Percentiles rank a stretch among this genome's conserved stretches.
These are phyloP conservation scores for Marmota flaviventris DNA, from an alignment of 2,113 vertebrate genomes.

Conservation along the genomic window DNA sequence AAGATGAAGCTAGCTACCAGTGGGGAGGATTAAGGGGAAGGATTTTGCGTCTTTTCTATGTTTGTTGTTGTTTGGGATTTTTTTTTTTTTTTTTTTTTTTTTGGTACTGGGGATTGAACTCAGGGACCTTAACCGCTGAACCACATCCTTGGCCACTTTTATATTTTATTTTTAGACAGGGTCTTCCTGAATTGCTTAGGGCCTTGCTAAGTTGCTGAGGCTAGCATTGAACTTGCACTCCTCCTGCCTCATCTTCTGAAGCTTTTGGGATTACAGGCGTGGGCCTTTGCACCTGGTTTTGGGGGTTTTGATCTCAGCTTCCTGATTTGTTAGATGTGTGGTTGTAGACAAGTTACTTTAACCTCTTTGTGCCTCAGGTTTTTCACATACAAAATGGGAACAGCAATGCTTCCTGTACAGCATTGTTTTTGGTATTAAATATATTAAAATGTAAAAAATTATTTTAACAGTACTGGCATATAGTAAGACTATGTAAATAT, in stretches of 20 bases:
- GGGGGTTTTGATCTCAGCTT: neutral
- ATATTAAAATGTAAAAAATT: conserved; percentile 28
- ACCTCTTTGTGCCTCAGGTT: neutral
- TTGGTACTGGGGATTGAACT: too few species aligned
- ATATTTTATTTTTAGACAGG: too few species aligned
- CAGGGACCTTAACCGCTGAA: too few species aligned
- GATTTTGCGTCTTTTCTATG: neutral
- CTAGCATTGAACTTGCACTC: too few species aligned
- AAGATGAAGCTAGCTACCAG: neutral
- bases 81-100: too few species aligned
- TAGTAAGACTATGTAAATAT: neutral
- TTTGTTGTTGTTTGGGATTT: too few species aligned
- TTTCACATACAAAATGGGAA: neutral
- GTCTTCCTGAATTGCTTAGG: too few species aligned
- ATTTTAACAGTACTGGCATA: neutral
- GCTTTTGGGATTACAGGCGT: too few species aligned
- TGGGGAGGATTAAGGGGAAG: neutral
- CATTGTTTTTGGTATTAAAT: neutral
- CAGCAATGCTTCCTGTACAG: neutral
- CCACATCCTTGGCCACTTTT: too few species aligned
- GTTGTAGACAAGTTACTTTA: neutral
- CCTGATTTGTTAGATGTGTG: neutral
- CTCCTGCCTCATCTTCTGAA: too few species aligned
- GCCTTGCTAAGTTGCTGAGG: too few species aligned
- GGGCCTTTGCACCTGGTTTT: neutral